These are phyloP conservation scores for Parapristionchus giblindavisi DNA, from an alignment of 2,888 invertebrate species.

Conservation along the genomic window DNA sequence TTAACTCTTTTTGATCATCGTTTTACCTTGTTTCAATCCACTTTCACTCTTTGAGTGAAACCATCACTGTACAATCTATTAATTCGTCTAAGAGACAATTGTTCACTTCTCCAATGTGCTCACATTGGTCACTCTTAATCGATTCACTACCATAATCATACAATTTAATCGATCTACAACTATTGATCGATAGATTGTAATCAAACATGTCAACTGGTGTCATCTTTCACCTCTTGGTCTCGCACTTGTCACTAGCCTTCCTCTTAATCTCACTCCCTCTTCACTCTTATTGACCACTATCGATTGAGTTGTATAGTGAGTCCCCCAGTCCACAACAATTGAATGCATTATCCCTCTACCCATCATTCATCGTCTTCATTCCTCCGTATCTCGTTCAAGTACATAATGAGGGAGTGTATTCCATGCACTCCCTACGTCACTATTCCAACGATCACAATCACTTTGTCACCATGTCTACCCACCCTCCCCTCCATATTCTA, in stretches of 20 bases:
- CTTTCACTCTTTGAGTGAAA: not conserved
- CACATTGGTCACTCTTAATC: not conserved
- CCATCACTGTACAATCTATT: not conserved
- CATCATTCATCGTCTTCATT: constrained; percentile 1
- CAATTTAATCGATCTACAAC: no score
- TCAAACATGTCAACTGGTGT: no score
- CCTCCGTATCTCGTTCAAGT: constrained; percentile 12
- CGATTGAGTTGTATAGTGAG: not conserved
- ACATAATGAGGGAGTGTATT: constrained; percentile 23
- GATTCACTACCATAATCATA: not conserved
- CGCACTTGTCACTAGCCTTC: constrained; percentile 1
- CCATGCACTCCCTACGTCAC: constrained; percentile 34
- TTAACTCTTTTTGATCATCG: not conserved
- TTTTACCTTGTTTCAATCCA: not conserved
- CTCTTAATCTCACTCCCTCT: not conserved
- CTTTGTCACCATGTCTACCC: not conserved
- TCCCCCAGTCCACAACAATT: not conserved
- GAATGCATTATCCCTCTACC: not conserved
- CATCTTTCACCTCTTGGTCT: no score
- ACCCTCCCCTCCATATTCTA: constrained; percentile 4
- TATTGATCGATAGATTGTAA: no score
- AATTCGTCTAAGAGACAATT: not conserved
- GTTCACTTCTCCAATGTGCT: not conserved
- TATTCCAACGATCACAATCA: constrained; percentile 15
- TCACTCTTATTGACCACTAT: not conserved